Evolutionary conservation across 2,113 vertebrate species (phyloP), one percentile per base, ranked within the genome.

Genomic region (Megalops atlanticus): DNA sequence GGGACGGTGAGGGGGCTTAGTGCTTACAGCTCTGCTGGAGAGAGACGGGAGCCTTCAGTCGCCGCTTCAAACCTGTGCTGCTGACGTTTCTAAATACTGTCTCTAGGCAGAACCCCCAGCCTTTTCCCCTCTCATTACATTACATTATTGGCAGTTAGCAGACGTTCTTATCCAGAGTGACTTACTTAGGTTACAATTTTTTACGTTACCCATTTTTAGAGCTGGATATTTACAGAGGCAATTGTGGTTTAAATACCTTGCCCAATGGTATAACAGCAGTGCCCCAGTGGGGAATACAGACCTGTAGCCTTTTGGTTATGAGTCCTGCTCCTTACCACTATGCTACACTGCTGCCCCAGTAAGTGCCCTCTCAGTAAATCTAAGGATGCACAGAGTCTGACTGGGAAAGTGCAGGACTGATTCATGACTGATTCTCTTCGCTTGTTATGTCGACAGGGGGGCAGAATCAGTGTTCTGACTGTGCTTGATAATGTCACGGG

Each of bases 371-470:
- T 3, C 54, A 58, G 21, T 58, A n/a, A 58, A 58, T 6, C 24
- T 18, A 58, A 18, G 54, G 21, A 58, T 58, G 24, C 54, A 58
- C 21, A 18, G 24, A n/a, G 54, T 11, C 54, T 58, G 54, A 45
- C 43, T 45, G 7, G 43, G 14, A 45, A 45, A 14, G 43, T 10
- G 43, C 43, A 58, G 54, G 54, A 58, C 24, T 69, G 64, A 38
- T 21, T 75, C 54, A 41, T 52, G 80, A 75, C 78, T 49, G 74
- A 47, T 64, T 70, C 31, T 45, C 12, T 40, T 74, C 85, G 81
- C 78, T 84, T 84, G 80, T 49, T 18, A 41, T 76, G 84, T 86
- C 86, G 86, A 85, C 85, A 89, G 86, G 85, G 85, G 85, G 85
- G 80, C 79, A 83, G 64, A n/a, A 68, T 45, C 80, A 39, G 76